Percentiles rank a stretch among this genome's conserved stretches.
Evolutionary conservation across 2,113 vertebrate species (phyloP).

Genomic region (Cettia cetti): DNA sequence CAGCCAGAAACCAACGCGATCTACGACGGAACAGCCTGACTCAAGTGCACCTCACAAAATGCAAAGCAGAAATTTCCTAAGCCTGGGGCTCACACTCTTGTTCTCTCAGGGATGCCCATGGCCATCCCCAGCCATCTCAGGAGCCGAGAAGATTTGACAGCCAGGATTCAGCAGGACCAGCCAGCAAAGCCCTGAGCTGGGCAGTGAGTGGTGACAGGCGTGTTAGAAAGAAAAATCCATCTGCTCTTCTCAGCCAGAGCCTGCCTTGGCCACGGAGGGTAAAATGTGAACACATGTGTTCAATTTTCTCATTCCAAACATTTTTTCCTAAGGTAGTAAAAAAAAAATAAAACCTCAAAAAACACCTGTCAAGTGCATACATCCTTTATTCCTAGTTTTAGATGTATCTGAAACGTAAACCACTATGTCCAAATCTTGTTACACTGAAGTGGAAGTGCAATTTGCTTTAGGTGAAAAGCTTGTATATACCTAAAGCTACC

Average conservation of each 20-base stretch:
- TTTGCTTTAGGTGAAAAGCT: not conserved
- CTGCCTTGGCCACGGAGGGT: not conserved
- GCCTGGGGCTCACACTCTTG: not conserved
- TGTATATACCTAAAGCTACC: not conserved
- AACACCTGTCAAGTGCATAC: not conserved
- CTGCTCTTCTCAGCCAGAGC: not conserved
- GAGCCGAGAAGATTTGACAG: not conserved
- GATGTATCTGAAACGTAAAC: not conserved
- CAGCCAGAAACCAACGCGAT: not conserved
- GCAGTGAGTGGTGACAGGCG: not conserved
- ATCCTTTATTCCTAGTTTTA: not conserved
- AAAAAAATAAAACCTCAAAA: not conserved
- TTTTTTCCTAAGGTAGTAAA: not conserved
- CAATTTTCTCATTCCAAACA: not conserved
- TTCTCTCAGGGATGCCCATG: not conserved
- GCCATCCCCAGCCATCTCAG: not conserved
- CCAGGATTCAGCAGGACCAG: not conserved
- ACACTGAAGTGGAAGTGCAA: not conserved
- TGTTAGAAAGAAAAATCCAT: not conserved
- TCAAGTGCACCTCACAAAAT: not conserved
- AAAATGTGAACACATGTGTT: accelerated
- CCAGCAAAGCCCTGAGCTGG: not conserved
- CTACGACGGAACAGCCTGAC: not conserved
- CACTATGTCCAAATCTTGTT: not conserved
- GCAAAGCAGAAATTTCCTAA: not conserved